Evolutionary conservation across 2,888 invertebrate genomes (phyloP), one percentile per base, ranked within the genome.

Genomic region (Eudiplozoon nipponicum): DNA sequence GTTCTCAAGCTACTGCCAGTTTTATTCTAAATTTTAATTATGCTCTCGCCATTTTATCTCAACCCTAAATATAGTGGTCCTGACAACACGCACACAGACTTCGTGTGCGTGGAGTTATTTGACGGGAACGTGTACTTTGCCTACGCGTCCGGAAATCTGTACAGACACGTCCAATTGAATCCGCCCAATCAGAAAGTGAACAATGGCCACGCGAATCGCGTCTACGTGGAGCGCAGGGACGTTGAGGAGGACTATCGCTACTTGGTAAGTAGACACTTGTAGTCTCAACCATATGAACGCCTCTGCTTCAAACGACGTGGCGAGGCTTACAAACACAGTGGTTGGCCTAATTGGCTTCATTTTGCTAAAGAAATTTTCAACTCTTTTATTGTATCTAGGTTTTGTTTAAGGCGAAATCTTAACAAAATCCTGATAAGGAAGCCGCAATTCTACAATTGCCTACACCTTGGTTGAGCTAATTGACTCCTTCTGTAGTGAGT

Each of bases 91-190:
- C 31, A 31, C 17, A 31, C 31, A 15, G 31, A 31, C 13, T 31
- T 31, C 17, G 13, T 31, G 11, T 31, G 31, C 17, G 31, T 31
- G 11, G 31, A 31, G 13, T 4, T 31, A 15, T 31, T 7, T 15
- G 31, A 31, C 17, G 31, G 31, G 17, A 31, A 31, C 17, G 13
- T 31, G 5, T 31, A 31, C 31, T 31, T 31, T 31, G 31, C 17
- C 5, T 31, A 31, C 17, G 11, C 13, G 5, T 15, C 17, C 13
- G 5, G 5, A 31, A 4, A 31, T 13, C 31, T 15, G 5, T 31
- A 7, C 11, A 7, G 31, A 31, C 31, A 31, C 13, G 17, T 31
- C 17, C 31, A 31, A 15, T 15, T 31, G 17, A 31, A 31, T 31
- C 31, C 31, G 11, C 5, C 11, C 17, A 7, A 4, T 15, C 7